These are phyloP conservation scores for Alviniconcha strummeri DNA, from an alignment of 2,888 invertebrate genomes.

Conservation along the genomic window DNA sequence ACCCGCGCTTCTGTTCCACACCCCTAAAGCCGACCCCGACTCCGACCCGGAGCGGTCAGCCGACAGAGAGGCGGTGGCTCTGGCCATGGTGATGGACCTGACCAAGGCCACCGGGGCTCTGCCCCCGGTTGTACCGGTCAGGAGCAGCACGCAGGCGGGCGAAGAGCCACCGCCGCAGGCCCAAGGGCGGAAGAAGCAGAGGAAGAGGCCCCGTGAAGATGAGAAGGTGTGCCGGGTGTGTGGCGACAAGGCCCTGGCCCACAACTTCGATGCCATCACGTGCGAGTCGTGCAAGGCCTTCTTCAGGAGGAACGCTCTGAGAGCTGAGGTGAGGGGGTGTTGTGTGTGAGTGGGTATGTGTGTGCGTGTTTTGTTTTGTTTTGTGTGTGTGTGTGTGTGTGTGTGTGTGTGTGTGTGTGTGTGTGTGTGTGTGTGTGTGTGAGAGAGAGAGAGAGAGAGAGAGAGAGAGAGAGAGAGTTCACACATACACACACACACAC, in stretches of 20 bases:
- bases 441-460: too few species aligned
- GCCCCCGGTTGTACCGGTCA: not conserved
- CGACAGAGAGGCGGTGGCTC: slow-evolving; percentile 27
- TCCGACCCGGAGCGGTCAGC: slow-evolving; percentile 24
- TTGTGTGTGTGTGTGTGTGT: too few species aligned
- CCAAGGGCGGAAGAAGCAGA: slow-evolving; percentile 35
- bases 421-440: too few species aligned
- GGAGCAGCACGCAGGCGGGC: not conserved
- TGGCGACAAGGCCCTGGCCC: slow-evolving; percentile 93
- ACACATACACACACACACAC: too few species aligned
- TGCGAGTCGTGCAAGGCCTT: slow-evolving; percentile 98
- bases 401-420: too few species aligned
- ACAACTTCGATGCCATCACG: slow-evolving; percentile 95
- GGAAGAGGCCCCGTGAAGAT: slow-evolving; percentile 66
- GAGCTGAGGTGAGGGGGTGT: slow-evolving; percentile 81
- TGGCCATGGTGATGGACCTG: slow-evolving; percentile 29
- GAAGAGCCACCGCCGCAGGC: too few species aligned
- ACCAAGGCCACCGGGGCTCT: slow-evolving; percentile 1
- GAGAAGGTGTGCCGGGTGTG: slow-evolving; percentile 76
- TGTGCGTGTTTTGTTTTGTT: too few species aligned
- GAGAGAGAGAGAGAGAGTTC: too few species aligned
- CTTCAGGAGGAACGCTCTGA: slow-evolving; percentile 93
- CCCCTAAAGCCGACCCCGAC: not conserved
- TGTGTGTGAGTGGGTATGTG: too few species aligned
- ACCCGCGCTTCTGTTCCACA: not conserved